Base-by-base conservation (phyloP, 2,888 invertebrate genomes). In the Aphidoletes aphidimyza region DNA sequence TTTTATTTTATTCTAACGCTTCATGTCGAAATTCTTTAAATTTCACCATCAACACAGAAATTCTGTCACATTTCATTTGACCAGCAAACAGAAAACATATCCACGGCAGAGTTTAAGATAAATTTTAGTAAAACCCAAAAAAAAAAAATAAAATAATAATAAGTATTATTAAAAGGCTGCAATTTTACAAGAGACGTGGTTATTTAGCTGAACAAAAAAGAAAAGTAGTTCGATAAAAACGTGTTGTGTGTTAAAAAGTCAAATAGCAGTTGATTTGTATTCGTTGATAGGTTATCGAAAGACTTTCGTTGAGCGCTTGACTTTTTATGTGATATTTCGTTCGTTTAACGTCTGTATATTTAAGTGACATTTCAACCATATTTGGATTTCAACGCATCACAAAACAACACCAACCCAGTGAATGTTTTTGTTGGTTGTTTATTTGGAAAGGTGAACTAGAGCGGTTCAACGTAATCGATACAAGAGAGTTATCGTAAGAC, bases 381-480 rank as follows among this genome's bases (percentile, higher is more conserved):
- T 69, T 30, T 30, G 34, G 34, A 11, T 11, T 54, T 54, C 9
- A 22, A 54, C 54, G 22, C 54, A 54, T 22, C 26, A 26, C 22
- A 54, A 3, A 69, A 30, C 54, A 54, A 19, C 47, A 69, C 1
- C 26, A 69, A 69, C n/a, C n/a, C 69, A 34, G 0, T 69, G 34
- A 6, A 0, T 14, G 11, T 17, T 69, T 26, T 69, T 14, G 30
- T 69, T 26, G n/a, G n/a, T 54, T 26, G 54, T 54, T 8, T 30
- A 69, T 69, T 69, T n/a, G 17, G 26, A 30, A 54, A 54, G 69
- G 69, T 69, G 69, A 69, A 69, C 34, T 69, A 69, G 69, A 69
- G 69, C 34, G 14, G 14, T 3, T 30, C 69, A 54, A 22, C 14
- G 54, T 22, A 22, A 47, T 47, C 47, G n/a, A n/a, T n/a, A n/a